A percentile compares a stretch with the other conserved stretches of the same genome.
Conservation (phyloP, 1,140 invertebrate species). For the Penaeus japonicus region DNA sequence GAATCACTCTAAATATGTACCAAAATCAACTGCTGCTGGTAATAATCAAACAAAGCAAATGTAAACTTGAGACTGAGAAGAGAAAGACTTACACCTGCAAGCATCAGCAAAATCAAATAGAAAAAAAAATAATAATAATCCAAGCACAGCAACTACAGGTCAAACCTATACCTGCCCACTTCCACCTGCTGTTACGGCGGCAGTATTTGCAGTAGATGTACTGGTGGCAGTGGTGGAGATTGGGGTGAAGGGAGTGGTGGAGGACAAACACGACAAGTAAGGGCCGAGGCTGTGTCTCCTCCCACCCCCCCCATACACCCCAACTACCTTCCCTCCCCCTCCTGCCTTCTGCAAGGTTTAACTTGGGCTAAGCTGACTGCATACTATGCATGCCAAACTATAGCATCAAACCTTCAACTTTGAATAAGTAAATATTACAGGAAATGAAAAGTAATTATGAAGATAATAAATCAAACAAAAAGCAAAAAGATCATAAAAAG, state of each 20-base stretch:
- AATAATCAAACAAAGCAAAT: too few relatives aligned
- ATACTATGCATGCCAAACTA: not conserved
- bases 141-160: not conserved
- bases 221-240: not conserved
- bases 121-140: not conserved
- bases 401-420: not conserved
- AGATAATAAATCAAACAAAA: too few relatives aligned
- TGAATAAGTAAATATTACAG: too few relatives aligned
- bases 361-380: not conserved
- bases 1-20: too few relatives aligned
- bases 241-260: not conserved
- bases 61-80: too few relatives aligned
- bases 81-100: too few relatives aligned
- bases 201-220: not conserved
- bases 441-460: too few relatives aligned
- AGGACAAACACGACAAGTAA: not conserved
- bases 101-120: not conserved
- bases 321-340: constrained; percentile 1
- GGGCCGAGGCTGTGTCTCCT: not conserved
- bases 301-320: not conserved
- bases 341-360: constrained; percentile 1
- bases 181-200: not conserved
- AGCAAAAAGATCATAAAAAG: too few relatives aligned
- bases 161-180: not conserved
- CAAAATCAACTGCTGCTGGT: too few relatives aligned